Evolutionary conservation across 2,888 invertebrate species (phyloP).

Genomic region (Torymus aiolomorphi): DNA sequence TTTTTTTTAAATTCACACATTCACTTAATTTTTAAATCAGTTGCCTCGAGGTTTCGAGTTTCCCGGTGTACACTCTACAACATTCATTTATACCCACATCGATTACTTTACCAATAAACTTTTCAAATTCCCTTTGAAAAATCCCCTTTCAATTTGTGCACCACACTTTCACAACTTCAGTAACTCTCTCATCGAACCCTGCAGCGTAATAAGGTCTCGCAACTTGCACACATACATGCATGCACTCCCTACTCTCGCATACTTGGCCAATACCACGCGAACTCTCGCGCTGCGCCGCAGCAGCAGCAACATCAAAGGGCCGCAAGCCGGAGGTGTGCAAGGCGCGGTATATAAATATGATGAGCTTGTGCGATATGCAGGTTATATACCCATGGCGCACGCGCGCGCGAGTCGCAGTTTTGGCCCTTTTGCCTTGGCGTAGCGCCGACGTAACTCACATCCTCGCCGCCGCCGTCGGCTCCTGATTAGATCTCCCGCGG

Average conservation of each 20-base stretch:
- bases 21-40: too few relatives aligned
- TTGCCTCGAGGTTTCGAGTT: too few relatives aligned
- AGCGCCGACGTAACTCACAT: constrained; percentile 68
- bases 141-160: too few relatives aligned
- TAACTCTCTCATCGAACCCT: not conserved
- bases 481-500: constrained; percentile 66
- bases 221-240: too few relatives aligned
- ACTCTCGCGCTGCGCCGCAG: not conserved
- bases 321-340: constrained; percentile 13
- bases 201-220: not conserved
- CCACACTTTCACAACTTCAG: not conserved
- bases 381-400: constrained; percentile 60
- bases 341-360: constrained; percentile 68
- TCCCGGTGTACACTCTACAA: too few relatives aligned
- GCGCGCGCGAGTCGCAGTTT: constrained; percentile 58
- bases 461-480: constrained; percentile 58
- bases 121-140: too few relatives aligned
- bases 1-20: too few relatives aligned
- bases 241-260: too few relatives aligned
- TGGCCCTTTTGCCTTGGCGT: constrained; percentile 1
- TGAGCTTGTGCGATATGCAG: constrained; percentile 64
- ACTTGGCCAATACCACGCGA: constrained; percentile 27
- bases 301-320: constrained; percentile 44
- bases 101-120: too few relatives aligned
- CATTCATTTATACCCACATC: too few relatives aligned